Conservation (phyloP, 1,140 invertebrate species). For the Adoxophyes honmai region DNA sequence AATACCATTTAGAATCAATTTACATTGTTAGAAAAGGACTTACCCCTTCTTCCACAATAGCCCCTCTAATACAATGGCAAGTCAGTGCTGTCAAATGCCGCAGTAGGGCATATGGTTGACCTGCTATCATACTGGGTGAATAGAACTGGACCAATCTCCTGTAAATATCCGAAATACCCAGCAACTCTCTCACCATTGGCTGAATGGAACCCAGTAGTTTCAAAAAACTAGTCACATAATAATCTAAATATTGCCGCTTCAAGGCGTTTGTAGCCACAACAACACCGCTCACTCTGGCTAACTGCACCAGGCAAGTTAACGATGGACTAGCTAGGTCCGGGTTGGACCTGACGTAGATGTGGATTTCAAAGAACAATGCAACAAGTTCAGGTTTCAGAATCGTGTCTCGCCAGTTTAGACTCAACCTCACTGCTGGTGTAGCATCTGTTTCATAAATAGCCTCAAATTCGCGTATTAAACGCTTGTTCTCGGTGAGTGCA, state of each 20-base stretch:
- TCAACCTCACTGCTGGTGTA: constrained; percentile 81
- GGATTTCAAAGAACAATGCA: constrained; percentile 89
- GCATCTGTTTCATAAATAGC: constrained; percentile 82
- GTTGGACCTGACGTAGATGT: constrained; percentile 88
- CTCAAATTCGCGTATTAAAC: constrained; percentile 85
- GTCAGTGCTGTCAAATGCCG: constrained; percentile 85
- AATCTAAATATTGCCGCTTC: constrained; percentile 83
- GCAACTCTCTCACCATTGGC: constrained; percentile 80
- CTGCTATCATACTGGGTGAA: constrained; percentile 74
- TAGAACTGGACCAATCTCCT: constrained; percentile 82
- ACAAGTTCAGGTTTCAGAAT: constrained; percentile 86
- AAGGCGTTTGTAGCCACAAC: constrained; percentile 80
- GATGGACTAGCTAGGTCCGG: constrained; percentile 86
- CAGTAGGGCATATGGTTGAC: constrained; percentile 73
- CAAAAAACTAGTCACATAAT: constrained; percentile 84
- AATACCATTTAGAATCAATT: too few species aligned
- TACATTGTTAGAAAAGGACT: too few species aligned
- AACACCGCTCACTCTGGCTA: constrained; percentile 84
- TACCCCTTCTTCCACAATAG: constrained; percentile 87
- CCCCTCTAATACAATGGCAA: constrained; percentile 85
- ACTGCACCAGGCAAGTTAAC: constrained; percentile 88
- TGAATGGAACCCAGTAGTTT: constrained; percentile 82
- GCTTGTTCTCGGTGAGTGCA: constrained; percentile 49
- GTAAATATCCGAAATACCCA: constrained; percentile 83
- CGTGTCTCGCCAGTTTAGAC: constrained; percentile 84